Percentiles rank a stretch among this genome's conserved stretches.
phyloP scores from a whole-genome alignment of 2,888 invertebrate species.

The Lottia gigantea region DNA sequence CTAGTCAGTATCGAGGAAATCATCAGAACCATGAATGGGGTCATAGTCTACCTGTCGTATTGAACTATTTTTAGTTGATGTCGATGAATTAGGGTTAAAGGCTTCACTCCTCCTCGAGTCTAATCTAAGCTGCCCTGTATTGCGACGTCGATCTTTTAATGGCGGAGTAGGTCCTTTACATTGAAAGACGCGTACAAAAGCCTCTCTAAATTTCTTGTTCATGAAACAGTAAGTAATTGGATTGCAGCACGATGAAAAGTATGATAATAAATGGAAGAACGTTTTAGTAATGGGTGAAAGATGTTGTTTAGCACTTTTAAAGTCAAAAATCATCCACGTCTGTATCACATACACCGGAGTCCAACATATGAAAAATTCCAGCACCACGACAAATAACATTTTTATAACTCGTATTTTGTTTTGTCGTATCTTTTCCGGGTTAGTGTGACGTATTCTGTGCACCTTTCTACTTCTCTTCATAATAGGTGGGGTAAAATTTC shows the following conservation, averaged over 20 bases:
- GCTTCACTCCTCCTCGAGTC: conserved; percentile 24
- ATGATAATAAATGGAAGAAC: conserved; percentile 81
- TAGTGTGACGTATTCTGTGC: conserved; percentile 71
- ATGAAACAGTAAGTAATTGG: conserved; percentile 92
- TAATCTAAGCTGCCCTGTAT: conserved; percentile 7
- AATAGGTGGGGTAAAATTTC: conserved; percentile 43
- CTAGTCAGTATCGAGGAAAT: conserved; percentile 12
- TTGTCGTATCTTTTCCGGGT: conserved; percentile 81
- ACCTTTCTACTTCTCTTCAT: conserved; percentile 60
- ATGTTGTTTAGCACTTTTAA: conserved; percentile 72
- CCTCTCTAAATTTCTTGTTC: conserved; percentile 86
- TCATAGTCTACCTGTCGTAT: conserved; percentile 21
- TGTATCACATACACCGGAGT: conserved; percentile 85
- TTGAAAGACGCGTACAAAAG: conserved; percentile 81
- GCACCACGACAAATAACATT: conserved; percentile 88
- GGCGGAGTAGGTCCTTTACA: conserved; percentile 68
- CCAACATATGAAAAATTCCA: conserved; percentile 92
- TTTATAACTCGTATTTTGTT: conserved; percentile 70
- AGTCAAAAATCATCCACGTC: conserved; percentile 80
- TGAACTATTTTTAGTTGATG: conserved; percentile 21
- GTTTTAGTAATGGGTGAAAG: conserved; percentile 70
- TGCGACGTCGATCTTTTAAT: conserved; percentile 26
- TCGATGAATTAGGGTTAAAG: conserved; percentile 23
- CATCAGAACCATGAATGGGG: conserved; percentile 14
- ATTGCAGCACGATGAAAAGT: conserved; percentile 85